phyloP scores from a whole-genome alignment of 2,888 invertebrate genomes.

The Sinohyriopsis cumingii region DNA sequence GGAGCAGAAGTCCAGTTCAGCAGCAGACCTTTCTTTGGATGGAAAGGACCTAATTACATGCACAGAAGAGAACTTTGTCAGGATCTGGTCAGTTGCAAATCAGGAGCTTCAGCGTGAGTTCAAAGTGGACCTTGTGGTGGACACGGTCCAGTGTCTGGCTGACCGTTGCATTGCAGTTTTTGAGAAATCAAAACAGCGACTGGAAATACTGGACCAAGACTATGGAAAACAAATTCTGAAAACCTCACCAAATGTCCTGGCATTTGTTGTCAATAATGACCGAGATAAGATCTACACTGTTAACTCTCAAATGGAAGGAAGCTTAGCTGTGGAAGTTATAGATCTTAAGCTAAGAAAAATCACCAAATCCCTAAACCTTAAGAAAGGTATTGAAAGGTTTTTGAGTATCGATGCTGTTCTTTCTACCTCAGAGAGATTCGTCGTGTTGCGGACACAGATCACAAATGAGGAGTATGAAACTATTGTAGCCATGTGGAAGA shows the following conservation, averaged over 20 bases:
- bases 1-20: slow-evolving; percentile 23
- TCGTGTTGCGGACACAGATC: slow-evolving; percentile 41
- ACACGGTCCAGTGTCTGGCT: slow-evolving; percentile 24
- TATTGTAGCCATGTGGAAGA: slow-evolving; percentile 49
- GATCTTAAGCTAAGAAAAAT: slow-evolving; percentile 39
- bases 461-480: slow-evolving; percentile 52
- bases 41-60: slow-evolving; percentile 33
- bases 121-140: slow-evolving; percentile 32
- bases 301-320: slow-evolving; percentile 32
- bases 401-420: slow-evolving; percentile 39
- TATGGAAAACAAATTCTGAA: slow-evolving; percentile 25
- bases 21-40: slow-evolving; percentile 27
- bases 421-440: slow-evolving; percentile 44
- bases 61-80: slow-evolving; percentile 28
- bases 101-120: slow-evolving; percentile 22
- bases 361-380: slow-evolving; percentile 39
- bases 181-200: slow-evolving; percentile 27
- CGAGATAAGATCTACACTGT: slow-evolving; percentile 30
- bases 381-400: slow-evolving; percentile 37
- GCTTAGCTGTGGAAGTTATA: slow-evolving; percentile 34
- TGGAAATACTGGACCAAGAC: slow-evolving; percentile 31
- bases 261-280: slow-evolving; percentile 34
- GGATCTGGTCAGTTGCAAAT: slow-evolving; percentile 31
- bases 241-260: slow-evolving; percentile 38
- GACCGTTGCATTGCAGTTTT: slow-evolving; percentile 32